Evolutionary conservation across 2,113 vertebrate genomes (phyloP), one percentile per base, ranked within the genome.

Genomic region (Chloropsis cyanopogon): DNA sequence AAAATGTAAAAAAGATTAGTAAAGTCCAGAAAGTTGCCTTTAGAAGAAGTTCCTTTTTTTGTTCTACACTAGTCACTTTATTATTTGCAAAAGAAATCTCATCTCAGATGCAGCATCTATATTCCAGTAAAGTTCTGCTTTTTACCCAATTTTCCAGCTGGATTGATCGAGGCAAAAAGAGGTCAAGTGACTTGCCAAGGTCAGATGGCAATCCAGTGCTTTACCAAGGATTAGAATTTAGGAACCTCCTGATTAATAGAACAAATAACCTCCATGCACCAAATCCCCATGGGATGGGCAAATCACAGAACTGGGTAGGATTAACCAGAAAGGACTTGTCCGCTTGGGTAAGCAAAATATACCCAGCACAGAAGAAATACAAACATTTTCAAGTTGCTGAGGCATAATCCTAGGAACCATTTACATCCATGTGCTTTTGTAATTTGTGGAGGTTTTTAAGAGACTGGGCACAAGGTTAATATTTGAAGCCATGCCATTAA

Each of bases 211-310:
- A 97, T 92, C 95, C 93, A 95, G 92, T 93, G 86, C 95, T 97
- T 97, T 96, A 97, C 95, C 96, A 94, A 95, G 96, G 96, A 97
- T 97, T 97, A 97, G 96, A 97, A 97, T 97, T 97, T 95, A 97
- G 97, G 96, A 96, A 97, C 95, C 93, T 95, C 94, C 95, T 95
- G 95, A 97, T 97, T 97, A 97, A 96, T 95, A 96, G 96, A 97
- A 97, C 97, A 97, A 97, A 97, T 96, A 97, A 96, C 94, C 88
- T 97, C 65, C 94, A 93, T 90, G 88, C 92, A 96, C 94, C 97
- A 95, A 96, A 97, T 94, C 96, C 96, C 93, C 88, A 94, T 80
- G 92, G 88, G 92, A 96, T 88, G 76, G 95, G 86, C 90, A 95
- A 97, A 88, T 94, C 88, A 97, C 88, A 97, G 89, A 97, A 96